phyloP scores from a whole-genome alignment of 1,140 invertebrate species.

The Daktulosphaira vitifoliae region DNA sequence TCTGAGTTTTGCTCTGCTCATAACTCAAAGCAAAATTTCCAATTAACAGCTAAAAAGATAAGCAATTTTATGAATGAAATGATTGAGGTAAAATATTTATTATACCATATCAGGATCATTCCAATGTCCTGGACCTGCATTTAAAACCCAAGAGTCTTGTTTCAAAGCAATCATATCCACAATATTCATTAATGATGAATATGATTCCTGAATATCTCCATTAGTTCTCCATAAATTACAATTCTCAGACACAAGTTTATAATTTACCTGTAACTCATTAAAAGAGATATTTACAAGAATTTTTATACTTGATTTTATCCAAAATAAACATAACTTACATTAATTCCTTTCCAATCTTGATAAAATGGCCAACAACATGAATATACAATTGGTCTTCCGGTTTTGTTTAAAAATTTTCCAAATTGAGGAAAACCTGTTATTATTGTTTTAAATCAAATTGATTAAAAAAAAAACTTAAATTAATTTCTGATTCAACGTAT shows the following conservation, averaged over 20 bases:
- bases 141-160: conserved; percentile 58
- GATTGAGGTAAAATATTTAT: background rate
- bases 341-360: conserved; percentile 46
- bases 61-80: conserved; percentile 6
- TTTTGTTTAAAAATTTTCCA: conserved; percentile 63
- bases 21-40: conserved; percentile 79
- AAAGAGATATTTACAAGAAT: background rate
- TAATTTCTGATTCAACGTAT: no score
- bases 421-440: conserved; percentile 62
- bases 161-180: conserved; percentile 69
- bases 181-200: conserved; percentile 60
- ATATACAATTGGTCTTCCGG: conserved; percentile 73
- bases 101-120: conserved; percentile 85
- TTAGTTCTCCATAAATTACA: conserved; percentile 87
- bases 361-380: conserved; percentile 87
- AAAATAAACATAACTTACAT: conserved; percentile 39
- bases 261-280: conserved; percentile 55
- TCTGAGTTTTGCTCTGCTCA: conserved; percentile 74
- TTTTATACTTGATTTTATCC: background rate
- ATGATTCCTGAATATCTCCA: conserved; percentile 75
- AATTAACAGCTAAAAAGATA: conserved; percentile 58
- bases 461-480: no score
- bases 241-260: conserved; percentile 52
- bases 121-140: conserved; percentile 77
- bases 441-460: conserved; percentile 36